phyloP scores from a whole-genome alignment of 2,888 invertebrate genomes.

The Polia nebulosa region DNA sequence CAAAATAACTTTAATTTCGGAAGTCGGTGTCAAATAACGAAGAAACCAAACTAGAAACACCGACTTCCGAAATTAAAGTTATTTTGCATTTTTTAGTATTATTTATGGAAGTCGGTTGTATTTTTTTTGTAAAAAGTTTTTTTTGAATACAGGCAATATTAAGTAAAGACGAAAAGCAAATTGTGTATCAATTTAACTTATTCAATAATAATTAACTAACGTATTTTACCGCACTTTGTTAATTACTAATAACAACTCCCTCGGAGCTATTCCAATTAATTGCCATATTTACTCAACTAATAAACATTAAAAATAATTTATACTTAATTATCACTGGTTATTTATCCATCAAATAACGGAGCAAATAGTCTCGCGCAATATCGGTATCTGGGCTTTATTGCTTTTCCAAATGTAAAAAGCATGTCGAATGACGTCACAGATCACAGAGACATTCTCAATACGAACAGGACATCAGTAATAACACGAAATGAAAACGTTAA shows the following conservation, averaged over 20 bases:
- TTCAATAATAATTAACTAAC: constrained; percentile 52
- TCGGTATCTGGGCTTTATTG: constrained; percentile 59
- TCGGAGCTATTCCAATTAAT: constrained; percentile 47
- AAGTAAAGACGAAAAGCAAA: constrained; percentile 4
- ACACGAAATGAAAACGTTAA: constrained; percentile 69
- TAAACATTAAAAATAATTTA: constrained; percentile 52
- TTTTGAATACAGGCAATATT: not conserved
- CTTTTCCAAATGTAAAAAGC: constrained; percentile 64
- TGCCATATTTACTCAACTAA: constrained; percentile 46
- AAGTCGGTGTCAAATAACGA: no score
- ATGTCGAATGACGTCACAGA: constrained; percentile 66
- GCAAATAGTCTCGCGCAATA: constrained; percentile 52
- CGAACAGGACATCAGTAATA: constrained; percentile 71
- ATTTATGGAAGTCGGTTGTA: no score
- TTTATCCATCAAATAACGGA: constrained; percentile 37
- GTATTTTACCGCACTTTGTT: constrained; percentile 54
- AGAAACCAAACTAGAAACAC: no score
- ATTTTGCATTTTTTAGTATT: no score
- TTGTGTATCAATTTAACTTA: constrained; percentile 31
- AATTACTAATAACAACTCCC: constrained; percentile 42
- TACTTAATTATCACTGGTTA: constrained; percentile 38
- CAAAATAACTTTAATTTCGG: no score
- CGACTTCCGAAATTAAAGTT: no score
- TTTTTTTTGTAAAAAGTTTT: no score
- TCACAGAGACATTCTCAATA: constrained; percentile 68